Evolutionary conservation across 2,113 vertebrate species (phyloP).

Genomic region (Hemiscyllium ocellatum): DNA sequence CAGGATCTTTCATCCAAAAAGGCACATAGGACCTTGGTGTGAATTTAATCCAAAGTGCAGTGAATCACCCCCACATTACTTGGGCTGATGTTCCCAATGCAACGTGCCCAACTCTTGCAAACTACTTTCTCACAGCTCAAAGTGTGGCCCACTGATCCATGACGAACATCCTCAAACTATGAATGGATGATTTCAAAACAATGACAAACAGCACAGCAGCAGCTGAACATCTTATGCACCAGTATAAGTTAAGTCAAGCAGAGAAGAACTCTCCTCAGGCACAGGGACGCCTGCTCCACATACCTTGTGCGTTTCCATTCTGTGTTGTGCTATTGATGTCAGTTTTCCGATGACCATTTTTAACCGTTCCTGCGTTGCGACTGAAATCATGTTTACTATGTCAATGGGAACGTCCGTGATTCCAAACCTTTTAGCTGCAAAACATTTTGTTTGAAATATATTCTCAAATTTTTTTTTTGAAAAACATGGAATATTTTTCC

Average conservation of each 20-base stretch:
- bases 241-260: not conserved
- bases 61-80: not conserved
- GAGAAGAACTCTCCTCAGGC: not conserved
- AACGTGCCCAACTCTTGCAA: not conserved
- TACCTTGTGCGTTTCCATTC: slow-evolving; percentile 74
- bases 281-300: slow-evolving; percentile 38
- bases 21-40: not conserved
- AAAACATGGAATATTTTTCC: not conserved
- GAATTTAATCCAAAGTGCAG: not conserved
- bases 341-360: slow-evolving; percentile 74
- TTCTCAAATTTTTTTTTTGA: slow-evolving; percentile 9
- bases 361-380: slow-evolving; percentile 68
- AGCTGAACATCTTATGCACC: not conserved
- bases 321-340: slow-evolving; percentile 71
- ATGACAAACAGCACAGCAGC: not conserved
- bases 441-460: slow-evolving; percentile 16
- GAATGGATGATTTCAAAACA: not conserved
- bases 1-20: not conserved
- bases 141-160: not conserved
- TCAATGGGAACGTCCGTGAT: slow-evolving; percentile 73
- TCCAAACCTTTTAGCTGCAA: slow-evolving; percentile 71
- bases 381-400: slow-evolving; percentile 74
- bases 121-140: not conserved
- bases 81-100: too few species aligned
- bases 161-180: not conserved